A percentile compares a stretch with the other conserved stretches of the same genome.
phyloP scores from a whole-genome alignment of 1,140 invertebrate genomes.

The Drosophila sechellia region DNA sequence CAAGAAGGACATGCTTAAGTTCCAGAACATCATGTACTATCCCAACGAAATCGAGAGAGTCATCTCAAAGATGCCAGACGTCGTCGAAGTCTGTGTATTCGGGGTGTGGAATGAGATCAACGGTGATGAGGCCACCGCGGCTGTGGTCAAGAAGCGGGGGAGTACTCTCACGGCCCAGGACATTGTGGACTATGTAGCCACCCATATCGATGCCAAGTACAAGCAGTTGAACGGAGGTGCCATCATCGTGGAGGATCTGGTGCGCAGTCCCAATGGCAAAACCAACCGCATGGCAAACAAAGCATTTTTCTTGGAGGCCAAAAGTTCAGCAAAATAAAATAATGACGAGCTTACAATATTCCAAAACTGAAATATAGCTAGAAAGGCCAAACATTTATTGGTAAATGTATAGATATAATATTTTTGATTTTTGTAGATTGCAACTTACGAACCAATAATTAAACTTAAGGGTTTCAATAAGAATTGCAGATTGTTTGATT shows the following conservation, averaged over 20 bases:
- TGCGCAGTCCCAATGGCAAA: slow-evolving; percentile 60
- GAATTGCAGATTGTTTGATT: no score
- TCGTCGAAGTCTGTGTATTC: slow-evolving; percentile 70
- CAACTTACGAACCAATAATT: no score
- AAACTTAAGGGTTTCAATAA: no score
- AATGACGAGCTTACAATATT: no score
- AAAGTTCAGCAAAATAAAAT: neutral
- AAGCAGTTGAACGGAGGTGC: slow-evolving; percentile 84
- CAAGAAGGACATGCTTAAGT: slow-evolving; percentile 87
- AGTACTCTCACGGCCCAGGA: slow-evolving; percentile 55
- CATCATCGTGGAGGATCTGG: slow-evolving; percentile 84
- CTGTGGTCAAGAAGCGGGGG: slow-evolving; percentile 55
- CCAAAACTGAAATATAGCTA: neutral
- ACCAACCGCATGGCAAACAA: slow-evolving; percentile 64
- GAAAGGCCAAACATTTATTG: no score
- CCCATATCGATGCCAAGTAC: slow-evolving; percentile 43
- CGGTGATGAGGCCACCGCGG: slow-evolving; percentile 64
- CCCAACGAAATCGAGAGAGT: slow-evolving; percentile 67
- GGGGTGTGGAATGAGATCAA: slow-evolving; percentile 60
- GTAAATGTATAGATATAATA: no score
- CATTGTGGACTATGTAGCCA: slow-evolving; percentile 56
- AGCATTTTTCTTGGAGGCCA: slow-evolving; percentile 52
- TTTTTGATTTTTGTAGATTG: no score
- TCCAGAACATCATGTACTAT: slow-evolving; percentile 74
- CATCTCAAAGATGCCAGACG: slow-evolving; percentile 56